Evolutionary conservation across 2,113 vertebrate species (phyloP), one percentile per base, ranked within the genome.

Genomic region (Seriola quinqueradiata): DNA sequence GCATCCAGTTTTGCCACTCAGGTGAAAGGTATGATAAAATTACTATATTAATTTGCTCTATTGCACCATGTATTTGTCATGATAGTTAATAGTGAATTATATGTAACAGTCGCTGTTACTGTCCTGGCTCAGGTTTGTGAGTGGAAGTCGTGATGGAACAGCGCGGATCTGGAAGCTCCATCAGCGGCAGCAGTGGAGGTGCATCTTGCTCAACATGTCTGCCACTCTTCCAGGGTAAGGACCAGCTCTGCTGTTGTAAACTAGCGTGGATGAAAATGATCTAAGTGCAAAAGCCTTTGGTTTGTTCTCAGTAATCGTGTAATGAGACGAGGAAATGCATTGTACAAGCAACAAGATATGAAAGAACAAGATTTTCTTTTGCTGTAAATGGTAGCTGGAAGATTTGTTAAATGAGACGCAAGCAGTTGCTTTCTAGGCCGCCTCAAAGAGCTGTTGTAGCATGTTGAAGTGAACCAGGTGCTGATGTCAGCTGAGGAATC

Each of bases 141-240:
- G 98, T 84, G 98, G 98, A 72, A 99, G 98, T 93, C 95, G 97
- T 79, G 98, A 99, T 82, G 98, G 98, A 54, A 99, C 97, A 5
- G 98, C 98, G 7, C 93, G 97, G 6, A 97, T 99, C 85, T 99
- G 98, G 98, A 94, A 82, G 60, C 97, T 97, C 8, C 96, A 98
- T 71, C 96, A 97, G 66, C 95, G 91, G 14, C 94, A 97, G 72
- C 97, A 98, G 28, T 99, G 98, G 98, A 96, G 95, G 64, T 99
- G 96, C 84, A 89, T 98, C 89, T 84, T 97, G 42, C 89, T 99
- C 90, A 97, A 99, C 82, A 99, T 99, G 98, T 94, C 96, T 0
- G 95, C 96, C 50, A 95, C 93, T 77, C 93, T 99, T 70, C 96
- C 97, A 77, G 96, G 97, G 98, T 99, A 85, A 84, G 85, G 6